phyloP scores from a whole-genome alignment of 2,888 invertebrate species.

The Caenorhabditis wallacei region DNA sequence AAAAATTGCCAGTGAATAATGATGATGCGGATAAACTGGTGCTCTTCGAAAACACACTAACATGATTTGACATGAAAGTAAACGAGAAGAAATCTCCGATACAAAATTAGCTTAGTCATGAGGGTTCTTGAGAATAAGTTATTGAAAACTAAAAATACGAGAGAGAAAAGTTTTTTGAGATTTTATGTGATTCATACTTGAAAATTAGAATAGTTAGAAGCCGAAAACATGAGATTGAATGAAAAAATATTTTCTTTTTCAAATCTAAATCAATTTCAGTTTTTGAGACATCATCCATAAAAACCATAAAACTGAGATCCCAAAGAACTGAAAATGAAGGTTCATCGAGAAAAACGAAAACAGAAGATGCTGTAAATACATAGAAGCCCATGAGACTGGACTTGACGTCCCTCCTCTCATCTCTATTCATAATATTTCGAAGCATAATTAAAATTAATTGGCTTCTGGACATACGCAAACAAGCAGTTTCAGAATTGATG shows the following conservation, averaged over 20 bases:
- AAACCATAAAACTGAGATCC: neutral
- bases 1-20: neutral
- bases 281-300: too few species aligned
- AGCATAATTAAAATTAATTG: constrained; percentile 60
- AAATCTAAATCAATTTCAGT: too few species aligned
- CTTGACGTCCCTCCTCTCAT: constrained; percentile 19
- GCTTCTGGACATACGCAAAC: constrained; percentile 9
- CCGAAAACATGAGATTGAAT: too few species aligned
- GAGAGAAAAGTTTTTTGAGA: neutral
- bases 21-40: neutral
- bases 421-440: constrained; percentile 25
- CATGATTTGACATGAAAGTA: neutral
- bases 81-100: neutral
- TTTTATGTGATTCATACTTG: neutral
- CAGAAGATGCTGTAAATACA: neutral
- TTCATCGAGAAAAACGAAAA: too few species aligned
- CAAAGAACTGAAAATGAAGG: neutral
- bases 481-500: neutral
- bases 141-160: neutral
- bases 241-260: too few species aligned
- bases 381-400: constrained; percentile 8
- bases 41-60: too few species aligned
- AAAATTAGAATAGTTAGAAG: too few species aligned
- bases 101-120: constrained; percentile 12
- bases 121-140: neutral